phyloP scores from a whole-genome alignment of 2,888 invertebrate species.

The Chrysolina americana region DNA sequence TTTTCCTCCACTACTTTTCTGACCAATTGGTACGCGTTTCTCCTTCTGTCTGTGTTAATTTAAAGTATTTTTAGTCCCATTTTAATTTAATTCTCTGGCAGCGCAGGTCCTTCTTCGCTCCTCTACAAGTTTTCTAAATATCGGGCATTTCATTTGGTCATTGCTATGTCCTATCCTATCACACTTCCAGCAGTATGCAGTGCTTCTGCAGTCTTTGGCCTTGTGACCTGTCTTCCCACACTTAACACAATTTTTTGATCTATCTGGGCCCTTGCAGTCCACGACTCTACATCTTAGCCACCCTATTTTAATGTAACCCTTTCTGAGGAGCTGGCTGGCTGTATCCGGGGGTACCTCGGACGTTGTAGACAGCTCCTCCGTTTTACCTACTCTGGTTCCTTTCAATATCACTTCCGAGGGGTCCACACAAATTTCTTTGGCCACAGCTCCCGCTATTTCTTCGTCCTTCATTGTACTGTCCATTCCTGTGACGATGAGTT shows the following conservation, averaged over 20 bases:
- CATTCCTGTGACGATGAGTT: not conserved
- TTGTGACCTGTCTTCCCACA: constrained; percentile 30
- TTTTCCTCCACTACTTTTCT: constrained; percentile 19
- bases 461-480: not conserved
- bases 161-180: constrained; percentile 28
- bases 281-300: not conserved
- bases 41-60: constrained; percentile 21
- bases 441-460: not conserved
- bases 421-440: not conserved
- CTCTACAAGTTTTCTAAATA: too few species aligned
- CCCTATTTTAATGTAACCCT: not conserved
- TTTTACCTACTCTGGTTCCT: not conserved
- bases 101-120: too few species aligned
- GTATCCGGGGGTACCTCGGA: too few species aligned
- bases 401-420: not conserved
- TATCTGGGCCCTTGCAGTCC: constrained; percentile 26
- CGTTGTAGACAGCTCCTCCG: too few species aligned
- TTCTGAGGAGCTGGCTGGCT: not conserved
- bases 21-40: constrained; percentile 38
- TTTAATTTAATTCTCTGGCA: constrained; percentile 9
- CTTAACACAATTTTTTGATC: constrained; percentile 17
- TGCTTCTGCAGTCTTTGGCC: constrained; percentile 31
- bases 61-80: constrained; percentile 13
- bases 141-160: constrained; percentile 18
- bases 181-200: not conserved